Percentiles rank a stretch among this genome's conserved stretches.
phyloP scores from a whole-genome alignment of 2,797 vertebrate genomes.

The Phataginus tricuspis region DNA sequence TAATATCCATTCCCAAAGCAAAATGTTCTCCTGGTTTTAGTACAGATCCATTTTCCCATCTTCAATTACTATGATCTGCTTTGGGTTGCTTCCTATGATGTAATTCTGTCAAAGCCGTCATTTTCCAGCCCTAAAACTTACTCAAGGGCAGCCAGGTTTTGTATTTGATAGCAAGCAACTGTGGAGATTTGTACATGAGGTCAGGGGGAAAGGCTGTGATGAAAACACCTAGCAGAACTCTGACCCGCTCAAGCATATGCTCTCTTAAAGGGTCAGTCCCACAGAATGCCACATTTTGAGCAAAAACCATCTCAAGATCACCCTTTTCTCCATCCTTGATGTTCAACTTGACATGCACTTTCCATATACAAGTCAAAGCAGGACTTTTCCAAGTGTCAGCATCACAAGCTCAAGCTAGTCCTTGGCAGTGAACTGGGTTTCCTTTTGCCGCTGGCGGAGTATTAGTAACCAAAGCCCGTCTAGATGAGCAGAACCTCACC shows the following conservation, averaged over 20 bases:
- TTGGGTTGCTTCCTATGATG: neutral
- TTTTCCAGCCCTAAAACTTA: neutral
- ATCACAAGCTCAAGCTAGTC: constrained; percentile 81
- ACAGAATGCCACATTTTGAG: neutral
- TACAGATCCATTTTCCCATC: neutral
- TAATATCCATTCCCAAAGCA: neutral
- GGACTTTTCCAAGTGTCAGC: constrained; percentile 75
- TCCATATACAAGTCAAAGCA: constrained; percentile 62
- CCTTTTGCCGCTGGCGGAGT: constrained; percentile 70
- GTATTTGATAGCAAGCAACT: neutral
- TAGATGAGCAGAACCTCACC: neutral
- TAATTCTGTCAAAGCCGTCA: neutral
- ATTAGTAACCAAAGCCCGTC: constrained; percentile 63
- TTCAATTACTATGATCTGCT: neutral
- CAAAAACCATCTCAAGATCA: neutral
- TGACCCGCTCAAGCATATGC: accelerated
- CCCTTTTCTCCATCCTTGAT: constrained; percentile 22
- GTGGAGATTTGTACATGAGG: neutral
- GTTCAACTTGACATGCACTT: constrained; percentile 54
- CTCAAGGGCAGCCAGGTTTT: neutral
- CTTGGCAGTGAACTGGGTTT: constrained; percentile 71
- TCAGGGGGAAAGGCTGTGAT: neutral
- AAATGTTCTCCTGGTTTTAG: neutral
- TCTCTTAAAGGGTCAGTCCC: neutral
- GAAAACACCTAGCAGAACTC: constrained; percentile 11